Conservation (phyloP, 1,140 invertebrate genomes). For the Panagrolaimus sp. region DNA sequence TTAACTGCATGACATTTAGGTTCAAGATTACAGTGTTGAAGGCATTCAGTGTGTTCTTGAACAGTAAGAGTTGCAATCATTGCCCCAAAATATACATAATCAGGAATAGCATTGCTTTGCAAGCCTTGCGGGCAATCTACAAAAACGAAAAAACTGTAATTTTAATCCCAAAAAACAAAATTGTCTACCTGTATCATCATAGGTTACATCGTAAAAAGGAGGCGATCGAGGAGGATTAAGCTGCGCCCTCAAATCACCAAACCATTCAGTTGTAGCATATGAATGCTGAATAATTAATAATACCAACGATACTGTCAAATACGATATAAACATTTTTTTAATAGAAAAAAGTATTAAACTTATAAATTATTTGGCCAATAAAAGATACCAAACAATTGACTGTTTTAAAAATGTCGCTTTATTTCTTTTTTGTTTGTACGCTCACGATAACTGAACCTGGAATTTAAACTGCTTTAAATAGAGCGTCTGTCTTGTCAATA, state of each 20-base stretch:
- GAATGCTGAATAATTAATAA: neutral
- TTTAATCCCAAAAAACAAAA: neutral
- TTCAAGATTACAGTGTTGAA: conserved; percentile 49
- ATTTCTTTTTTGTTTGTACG: too few species aligned
- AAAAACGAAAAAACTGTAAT: conserved; percentile 23
- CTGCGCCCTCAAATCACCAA: conserved; percentile 56
- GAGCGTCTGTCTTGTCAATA: too few species aligned
- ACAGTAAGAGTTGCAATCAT: conserved; percentile 55
- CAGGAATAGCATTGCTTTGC: conserved; percentile 55
- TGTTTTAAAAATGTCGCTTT: too few species aligned
- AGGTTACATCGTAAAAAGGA: conserved; percentile 57
- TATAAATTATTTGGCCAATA: too few species aligned
- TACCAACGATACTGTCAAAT: neutral
- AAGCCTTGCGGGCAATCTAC: conserved; percentile 52
- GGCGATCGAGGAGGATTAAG: conserved; percentile 50
- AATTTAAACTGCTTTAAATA: too few species aligned
- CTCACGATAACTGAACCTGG: too few species aligned
- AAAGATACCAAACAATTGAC: too few species aligned
- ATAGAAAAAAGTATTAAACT: too few species aligned
- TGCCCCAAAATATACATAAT: conserved; percentile 59
- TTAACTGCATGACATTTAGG: conserved; percentile 54
- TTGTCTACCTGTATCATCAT: conserved; percentile 51
- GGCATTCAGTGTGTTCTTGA: conserved; percentile 49
- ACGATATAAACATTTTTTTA: too few species aligned
- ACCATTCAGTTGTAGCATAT: conserved; percentile 59